phyloP scores from a whole-genome alignment of 2,113 vertebrate genomes.

The Smithornis capensis region DNA sequence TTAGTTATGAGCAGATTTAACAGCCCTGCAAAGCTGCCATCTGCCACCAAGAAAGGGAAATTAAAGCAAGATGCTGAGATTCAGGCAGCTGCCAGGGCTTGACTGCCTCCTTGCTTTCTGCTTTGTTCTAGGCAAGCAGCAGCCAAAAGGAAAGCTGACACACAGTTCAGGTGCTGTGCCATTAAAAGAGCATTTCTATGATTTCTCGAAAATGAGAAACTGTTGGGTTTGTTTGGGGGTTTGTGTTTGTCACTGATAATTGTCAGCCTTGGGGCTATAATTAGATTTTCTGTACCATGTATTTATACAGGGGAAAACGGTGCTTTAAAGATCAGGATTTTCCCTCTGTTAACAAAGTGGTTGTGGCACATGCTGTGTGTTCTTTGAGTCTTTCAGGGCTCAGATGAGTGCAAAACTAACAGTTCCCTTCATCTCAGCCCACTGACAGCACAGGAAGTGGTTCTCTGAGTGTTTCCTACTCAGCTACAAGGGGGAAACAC shows the following conservation, averaged over 20 bases:
- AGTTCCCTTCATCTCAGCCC: background rate
- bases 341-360: background rate
- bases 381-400: background rate
- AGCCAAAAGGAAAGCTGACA: background rate
- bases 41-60: slow-evolving; percentile 6
- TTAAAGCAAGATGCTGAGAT: background rate
- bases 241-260: background rate
- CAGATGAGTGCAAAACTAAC: background rate
- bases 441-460: background rate
- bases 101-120: background rate
- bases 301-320: background rate
- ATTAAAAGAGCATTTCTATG: background rate
- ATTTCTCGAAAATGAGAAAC: background rate
- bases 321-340: background rate
- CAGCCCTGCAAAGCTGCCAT: slow-evolving; percentile 53
- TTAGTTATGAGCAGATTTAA: slow-evolving; percentile 22
- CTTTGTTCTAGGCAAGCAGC: background rate
- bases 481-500: background rate
- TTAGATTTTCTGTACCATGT: background rate
- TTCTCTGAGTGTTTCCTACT: slow-evolving; percentile 30
- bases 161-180: background rate
- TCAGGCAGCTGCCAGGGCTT: background rate
- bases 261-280: slow-evolving; percentile 5
- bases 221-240: background rate
- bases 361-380: background rate